Evolutionary conservation across 2,888 invertebrate species (phyloP).

Genomic region (Oegoconia quadripuncta): DNA sequence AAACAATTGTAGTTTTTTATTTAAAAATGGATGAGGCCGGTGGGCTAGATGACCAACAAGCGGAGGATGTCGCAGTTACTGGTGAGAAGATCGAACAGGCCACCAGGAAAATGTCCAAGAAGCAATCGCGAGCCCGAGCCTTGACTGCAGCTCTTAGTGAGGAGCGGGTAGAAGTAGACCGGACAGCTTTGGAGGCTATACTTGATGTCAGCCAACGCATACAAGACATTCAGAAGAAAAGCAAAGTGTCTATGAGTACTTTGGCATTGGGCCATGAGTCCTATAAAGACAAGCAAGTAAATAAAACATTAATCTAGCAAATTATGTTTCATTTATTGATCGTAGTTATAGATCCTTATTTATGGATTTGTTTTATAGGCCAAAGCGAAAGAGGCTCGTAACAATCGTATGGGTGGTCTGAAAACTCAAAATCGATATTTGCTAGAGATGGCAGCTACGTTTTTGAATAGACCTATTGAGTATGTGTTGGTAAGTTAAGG

Average conservation of each 20-base stretch:
- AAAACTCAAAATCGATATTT: constrained; percentile 81
- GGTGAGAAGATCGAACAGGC: constrained; percentile 37
- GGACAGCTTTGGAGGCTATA: constrained; percentile 62
- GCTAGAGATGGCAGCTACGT: constrained; percentile 81
- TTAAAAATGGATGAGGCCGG: constrained; percentile 38
- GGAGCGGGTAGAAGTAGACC: constrained; percentile 48
- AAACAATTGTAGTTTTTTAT: constrained; percentile 6
- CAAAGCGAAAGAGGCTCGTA: constrained; percentile 81
- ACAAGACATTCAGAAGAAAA: constrained; percentile 57
- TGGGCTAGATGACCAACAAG: constrained; percentile 30
- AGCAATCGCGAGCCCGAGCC: too few species aligned
- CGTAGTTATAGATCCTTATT: background rate
- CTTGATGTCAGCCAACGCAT: constrained; percentile 61
- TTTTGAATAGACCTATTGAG: constrained; percentile 73
- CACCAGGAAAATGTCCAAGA: constrained; percentile 29
- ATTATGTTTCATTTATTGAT: constrained; percentile 7
- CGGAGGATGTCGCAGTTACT: constrained; percentile 34
- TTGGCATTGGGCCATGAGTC: constrained; percentile 62
- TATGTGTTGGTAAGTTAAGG: constrained; percentile 71
- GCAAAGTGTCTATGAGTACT: constrained; percentile 63
- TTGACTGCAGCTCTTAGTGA: background rate
- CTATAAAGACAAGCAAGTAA: constrained; percentile 75
- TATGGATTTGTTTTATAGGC: constrained; percentile 56
- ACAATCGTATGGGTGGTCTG: constrained; percentile 60
- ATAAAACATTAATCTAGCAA: constrained; percentile 33